phyloP scores from a whole-genome alignment of 2,113 vertebrate genomes.

The Mixornis gularis region DNA sequence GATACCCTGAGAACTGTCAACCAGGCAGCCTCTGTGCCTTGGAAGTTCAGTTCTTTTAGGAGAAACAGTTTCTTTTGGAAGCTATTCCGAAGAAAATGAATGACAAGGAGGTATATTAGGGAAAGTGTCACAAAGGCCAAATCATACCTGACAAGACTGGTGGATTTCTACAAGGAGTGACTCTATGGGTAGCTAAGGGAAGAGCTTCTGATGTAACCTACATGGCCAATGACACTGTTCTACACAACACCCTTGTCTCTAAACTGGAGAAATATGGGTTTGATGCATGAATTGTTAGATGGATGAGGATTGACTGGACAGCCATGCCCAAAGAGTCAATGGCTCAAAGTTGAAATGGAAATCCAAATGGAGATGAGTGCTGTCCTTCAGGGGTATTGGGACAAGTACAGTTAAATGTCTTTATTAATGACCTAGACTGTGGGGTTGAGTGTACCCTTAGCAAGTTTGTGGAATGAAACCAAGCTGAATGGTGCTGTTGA shows the following conservation, averaged over 20 bases:
- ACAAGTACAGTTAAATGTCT: not conserved
- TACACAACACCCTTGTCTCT: not conserved
- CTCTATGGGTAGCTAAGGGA: not conserved
- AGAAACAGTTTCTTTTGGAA: not conserved
- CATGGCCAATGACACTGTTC: not conserved
- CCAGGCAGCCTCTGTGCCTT: not conserved
- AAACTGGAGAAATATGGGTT: not conserved
- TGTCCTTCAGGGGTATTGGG: not conserved
- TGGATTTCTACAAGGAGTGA: not conserved
- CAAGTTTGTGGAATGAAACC: not conserved
- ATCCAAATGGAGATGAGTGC: not conserved
- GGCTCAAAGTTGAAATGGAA: not conserved
- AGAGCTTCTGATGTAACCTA: not conserved
- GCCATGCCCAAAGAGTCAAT: not conserved
- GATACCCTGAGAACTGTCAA: not conserved
- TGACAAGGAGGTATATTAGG: not conserved
- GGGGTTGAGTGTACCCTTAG: not conserved
- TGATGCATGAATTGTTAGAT: not conserved
- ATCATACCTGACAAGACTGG: not conserved
- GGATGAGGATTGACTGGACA: not conserved
- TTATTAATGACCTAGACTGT: not conserved
- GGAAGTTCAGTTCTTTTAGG: not conserved
- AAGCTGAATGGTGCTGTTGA: not conserved
- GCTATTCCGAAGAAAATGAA: not conserved
- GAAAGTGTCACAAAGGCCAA: not conserved